Percentiles rank a stretch among this genome's conserved stretches.
Conservation (phyloP, 1,140 invertebrate genomes). For the Chrysomallon squamiferum region DNA sequence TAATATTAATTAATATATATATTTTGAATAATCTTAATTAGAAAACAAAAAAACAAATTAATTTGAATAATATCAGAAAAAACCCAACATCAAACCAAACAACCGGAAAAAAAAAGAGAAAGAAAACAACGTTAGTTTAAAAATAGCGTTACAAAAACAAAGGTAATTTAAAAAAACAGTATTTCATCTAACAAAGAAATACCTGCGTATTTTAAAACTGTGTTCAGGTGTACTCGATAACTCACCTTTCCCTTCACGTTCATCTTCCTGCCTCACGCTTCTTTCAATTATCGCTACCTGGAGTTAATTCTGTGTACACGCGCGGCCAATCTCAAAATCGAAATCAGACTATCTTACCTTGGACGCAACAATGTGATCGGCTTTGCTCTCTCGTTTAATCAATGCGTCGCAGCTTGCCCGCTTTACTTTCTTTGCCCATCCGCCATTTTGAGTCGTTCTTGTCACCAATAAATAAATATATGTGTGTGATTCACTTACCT, state of each 20-base stretch:
- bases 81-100: too few species aligned
- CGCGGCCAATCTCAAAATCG: slow-evolving; percentile 7
- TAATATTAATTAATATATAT: too few species aligned
- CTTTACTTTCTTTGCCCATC: not conserved
- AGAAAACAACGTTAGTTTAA: too few species aligned
- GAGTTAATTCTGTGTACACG: slow-evolving; percentile 1
- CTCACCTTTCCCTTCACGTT: not conserved
- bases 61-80: too few species aligned
- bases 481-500: not conserved
- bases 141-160: too few species aligned
- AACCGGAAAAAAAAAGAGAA: too few species aligned
- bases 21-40: too few species aligned
- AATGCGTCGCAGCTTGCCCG: not conserved
- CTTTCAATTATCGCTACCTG: slow-evolving; percentile 4
- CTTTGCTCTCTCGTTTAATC: not conserved
- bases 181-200: too few species aligned
- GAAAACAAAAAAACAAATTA: too few species aligned
- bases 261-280: not conserved
- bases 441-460: not conserved
- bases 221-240: not conserved
- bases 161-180: too few species aligned
- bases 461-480: not conserved
- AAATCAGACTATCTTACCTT: not conserved
- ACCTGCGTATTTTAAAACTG: too few species aligned
- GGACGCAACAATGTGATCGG: not conserved